Base-by-base conservation (phyloP, 2,113 vertebrate genomes). In the Microtus ochrogaster region DNA sequence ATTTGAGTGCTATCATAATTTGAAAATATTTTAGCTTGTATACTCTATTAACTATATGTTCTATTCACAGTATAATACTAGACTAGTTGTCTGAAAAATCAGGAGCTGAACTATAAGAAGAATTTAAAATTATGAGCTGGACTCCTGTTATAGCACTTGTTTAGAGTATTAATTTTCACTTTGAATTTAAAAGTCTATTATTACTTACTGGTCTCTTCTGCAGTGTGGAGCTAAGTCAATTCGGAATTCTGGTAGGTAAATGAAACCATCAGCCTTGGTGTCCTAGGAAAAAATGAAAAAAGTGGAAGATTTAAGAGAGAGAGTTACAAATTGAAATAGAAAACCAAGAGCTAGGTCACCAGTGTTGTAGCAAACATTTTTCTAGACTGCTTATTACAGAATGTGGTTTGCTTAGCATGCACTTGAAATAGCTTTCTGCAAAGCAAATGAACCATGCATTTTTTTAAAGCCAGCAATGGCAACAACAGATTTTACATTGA, bases 231-330 rank as follows among this genome's bases (percentile, higher is more conserved):
- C 99, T 98, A 99, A 98, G 94, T 99, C 99, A 99, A 99, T 99
- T 98, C 99, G 99, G 98, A 99, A 99, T 98, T 99, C 99, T 1
- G 99, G 99, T 90, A 99, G 98, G 97, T 99, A 99, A 97, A 99
- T 99, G 98, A 99, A 99, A 96, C 99, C 99, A 97, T 99, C 99
- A 74, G 99, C 99, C 97, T 99, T 99, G 98, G 99, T 99, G 97
- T 99, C 99, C 99, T 99, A 83, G 6, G 28, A 76, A 89, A 91
- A 24, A 72, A 84, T 70, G 49, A 89, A 47, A 74, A 36, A 76
- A 89, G 39, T 5, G 28, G 61, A 93, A 83, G 6, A 33, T 26
- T 91, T 70, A 89, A 58, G 33, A 84, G 49, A 72, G 30, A 73
- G 24, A 61, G 5, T 82, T 89, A 78, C 21, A 85, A n/a, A 39